phyloP scores from a whole-genome alignment of 2,797 vertebrate genomes.

The Tachyglossus aculeatus region DNA sequence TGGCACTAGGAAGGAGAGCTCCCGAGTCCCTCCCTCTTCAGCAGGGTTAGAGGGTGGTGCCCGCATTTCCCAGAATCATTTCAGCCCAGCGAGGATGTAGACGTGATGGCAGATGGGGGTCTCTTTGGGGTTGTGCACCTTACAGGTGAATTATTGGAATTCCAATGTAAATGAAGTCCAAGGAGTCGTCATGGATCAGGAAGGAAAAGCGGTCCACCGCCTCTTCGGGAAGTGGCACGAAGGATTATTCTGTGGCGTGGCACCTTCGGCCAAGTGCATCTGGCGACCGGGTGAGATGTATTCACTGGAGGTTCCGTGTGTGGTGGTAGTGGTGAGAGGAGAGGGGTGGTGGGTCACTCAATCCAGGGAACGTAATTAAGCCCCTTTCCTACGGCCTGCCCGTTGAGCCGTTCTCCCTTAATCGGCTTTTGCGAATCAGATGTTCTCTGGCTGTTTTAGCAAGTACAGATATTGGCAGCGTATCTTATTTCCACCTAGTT shows the following conservation, averaged over 20 bases:
- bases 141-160: conserved; percentile 97
- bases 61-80: no score
- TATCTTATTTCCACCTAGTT: no score
- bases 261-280: conserved; percentile 95
- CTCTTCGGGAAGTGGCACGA: conserved; percentile 99
- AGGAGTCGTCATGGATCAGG: conserved; percentile 96
- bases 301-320: background rate
- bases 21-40: no score
- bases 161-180: conserved; percentile 97
- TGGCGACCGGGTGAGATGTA: conserved; percentile 91
- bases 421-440: no score
- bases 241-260: conserved; percentile 93
- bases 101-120: no score
- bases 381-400: no score
- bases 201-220: conserved; percentile 93
- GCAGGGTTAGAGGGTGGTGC: no score
- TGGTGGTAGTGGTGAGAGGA: accelerated
- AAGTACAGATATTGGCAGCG: no score
- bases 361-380: background rate
- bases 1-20: no score
- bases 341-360: background rate
- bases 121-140: conserved; percentile 17
- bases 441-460: no score
- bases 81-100: no score
- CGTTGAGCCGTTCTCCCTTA: no score